Base-by-base conservation (phyloP, 2,888 invertebrate species). In the Drosophila melanosoma region DNA sequence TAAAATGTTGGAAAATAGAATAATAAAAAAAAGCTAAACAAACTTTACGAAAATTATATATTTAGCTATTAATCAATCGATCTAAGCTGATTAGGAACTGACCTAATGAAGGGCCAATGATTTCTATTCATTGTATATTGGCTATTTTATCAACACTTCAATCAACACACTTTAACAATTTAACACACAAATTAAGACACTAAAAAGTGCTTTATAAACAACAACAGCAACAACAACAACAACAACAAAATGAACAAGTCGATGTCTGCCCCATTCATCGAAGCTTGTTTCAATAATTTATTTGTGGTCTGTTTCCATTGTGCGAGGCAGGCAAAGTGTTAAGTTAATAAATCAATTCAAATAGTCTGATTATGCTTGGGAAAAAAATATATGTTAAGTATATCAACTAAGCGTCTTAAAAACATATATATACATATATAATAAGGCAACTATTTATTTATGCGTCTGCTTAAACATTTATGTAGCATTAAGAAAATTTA, bases 401-500 rank as follows among this genome's bases (percentile, higher is more conserved):
- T 45, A 57, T 42, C 53, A 77, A 40, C 61, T 71, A 71, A 59
- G 38, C 56, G 4, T 26, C 36, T 51, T n/a, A 29, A 29, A 53
- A 20, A 60, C 17, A 42, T 36, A 26, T 29, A 26, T 29, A 29
- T 56, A 23, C 33, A 53, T 26, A 38, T 26, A 63, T 45, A 66
- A 40, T 52, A 32, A 42, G 51, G n/a, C 68, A 75, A 61, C 76
- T 76, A 76, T 76, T 67, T 66, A 80, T 67, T 75, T 70, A 80
- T 54, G 81, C 72, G 64, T 63, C 60, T 57, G 45, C 38, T 63
- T 80, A 75, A 75, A 76, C 70, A 83, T 86, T 80, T 81, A 76
- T 82, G 74, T 69, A 54, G 77, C 83, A 83, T 83, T 86, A 83
- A 60, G 68, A 68, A 62, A 84, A 79, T 82, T 71, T 81, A 79